Percentiles rank a stretch among this genome's conserved stretches.
Conservation (phyloP, 2,113 vertebrate genomes). For the Odocoileus hemionus region DNA sequence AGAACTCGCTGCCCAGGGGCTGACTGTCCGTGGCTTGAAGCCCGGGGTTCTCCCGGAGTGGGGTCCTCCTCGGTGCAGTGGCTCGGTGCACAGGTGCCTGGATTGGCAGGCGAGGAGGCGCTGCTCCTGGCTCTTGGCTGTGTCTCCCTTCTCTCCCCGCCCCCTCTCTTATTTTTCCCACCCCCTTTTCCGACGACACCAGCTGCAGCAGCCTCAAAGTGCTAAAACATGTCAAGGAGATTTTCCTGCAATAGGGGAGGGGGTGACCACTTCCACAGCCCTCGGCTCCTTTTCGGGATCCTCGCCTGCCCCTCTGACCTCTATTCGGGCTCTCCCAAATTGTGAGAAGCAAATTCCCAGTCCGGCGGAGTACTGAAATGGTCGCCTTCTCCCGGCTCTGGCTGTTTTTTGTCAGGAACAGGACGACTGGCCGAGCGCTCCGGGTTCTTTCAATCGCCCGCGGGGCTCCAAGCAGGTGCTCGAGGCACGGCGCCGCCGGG, state of each 20-base stretch:
- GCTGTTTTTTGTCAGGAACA: neutral
- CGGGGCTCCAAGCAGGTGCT: neutral
- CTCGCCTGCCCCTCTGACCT: slow-evolving; percentile 39
- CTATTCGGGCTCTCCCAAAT: neutral
- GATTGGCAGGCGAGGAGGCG: slow-evolving; percentile 57
- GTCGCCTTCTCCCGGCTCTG: neutral
- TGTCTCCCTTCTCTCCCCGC: slow-evolving; percentile 57
- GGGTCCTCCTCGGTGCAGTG: slow-evolving; percentile 51
- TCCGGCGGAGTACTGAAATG: neutral
- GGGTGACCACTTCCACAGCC: neutral
- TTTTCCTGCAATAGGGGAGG: slow-evolving; percentile 3
- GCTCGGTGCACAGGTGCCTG: slow-evolving; percentile 68
- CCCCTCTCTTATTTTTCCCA: slow-evolving; percentile 49
- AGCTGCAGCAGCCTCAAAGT: slow-evolving; percentile 69
- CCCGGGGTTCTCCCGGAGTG: neutral
- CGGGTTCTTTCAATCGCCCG: neutral
- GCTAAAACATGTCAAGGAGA: slow-evolving; percentile 69
- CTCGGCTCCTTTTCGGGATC: neutral
- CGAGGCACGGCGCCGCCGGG: neutral
- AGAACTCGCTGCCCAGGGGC: neutral
- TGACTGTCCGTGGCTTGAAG: neutral
- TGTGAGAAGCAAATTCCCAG: neutral
- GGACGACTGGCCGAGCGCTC: neutral
- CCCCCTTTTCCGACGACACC: slow-evolving; percentile 69
- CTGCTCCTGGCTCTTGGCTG: slow-evolving; percentile 41